A percentile compares a stretch with the other conserved stretches of the same genome.
Conservation (phyloP, 2,888 invertebrate genomes). For the Nebria brevicollis region DNA sequence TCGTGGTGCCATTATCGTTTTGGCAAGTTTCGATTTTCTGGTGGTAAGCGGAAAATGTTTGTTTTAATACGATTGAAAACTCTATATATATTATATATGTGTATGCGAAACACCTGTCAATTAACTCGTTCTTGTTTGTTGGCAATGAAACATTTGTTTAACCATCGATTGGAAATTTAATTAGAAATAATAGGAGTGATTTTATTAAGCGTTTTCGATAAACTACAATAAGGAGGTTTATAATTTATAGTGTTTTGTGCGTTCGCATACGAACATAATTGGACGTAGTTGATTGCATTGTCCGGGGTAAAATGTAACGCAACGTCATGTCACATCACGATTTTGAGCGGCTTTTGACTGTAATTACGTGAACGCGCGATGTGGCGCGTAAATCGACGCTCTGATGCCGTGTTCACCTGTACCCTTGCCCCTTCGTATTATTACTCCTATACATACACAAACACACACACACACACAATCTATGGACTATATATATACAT, state of each 20-base stretch:
- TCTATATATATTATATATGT: background rate
- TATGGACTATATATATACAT: background rate
- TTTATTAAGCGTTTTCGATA: conserved; percentile 1
- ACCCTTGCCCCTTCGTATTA: background rate
- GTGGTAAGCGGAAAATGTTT: too few species aligned
- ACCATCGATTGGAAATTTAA: background rate
- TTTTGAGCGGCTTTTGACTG: background rate
- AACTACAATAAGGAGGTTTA: background rate
- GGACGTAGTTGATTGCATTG: conserved; percentile 1
- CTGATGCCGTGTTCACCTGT: background rate
- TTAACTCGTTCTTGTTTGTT: background rate
- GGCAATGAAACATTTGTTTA: background rate
- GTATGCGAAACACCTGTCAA: background rate
- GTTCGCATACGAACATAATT: background rate
- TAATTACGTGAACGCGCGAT: background rate
- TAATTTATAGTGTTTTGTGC: background rate
- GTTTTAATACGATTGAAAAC: too few species aligned
- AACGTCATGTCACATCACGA: background rate
- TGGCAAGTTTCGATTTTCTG: too few species aligned
- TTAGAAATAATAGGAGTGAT: background rate
- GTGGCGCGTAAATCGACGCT: background rate
- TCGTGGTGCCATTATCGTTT: too few species aligned
- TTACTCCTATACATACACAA: background rate
- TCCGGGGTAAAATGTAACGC: background rate
- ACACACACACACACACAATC: background rate